Evolutionary conservation across 1,140 invertebrate species (phyloP), one percentile per base, ranked within the genome.

Genomic region (Holotrichia oblita): DNA sequence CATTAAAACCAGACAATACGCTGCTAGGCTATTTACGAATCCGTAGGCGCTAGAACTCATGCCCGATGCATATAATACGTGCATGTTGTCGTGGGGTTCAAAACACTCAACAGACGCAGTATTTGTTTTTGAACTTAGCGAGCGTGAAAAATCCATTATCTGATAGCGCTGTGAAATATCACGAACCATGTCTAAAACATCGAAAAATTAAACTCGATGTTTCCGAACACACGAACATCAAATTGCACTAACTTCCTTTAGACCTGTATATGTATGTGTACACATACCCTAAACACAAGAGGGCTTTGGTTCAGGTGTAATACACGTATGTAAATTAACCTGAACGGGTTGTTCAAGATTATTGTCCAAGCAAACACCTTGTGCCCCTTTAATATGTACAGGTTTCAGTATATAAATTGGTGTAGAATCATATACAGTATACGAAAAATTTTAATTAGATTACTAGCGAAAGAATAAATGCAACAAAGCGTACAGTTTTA

Each of bases 121-220:
- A 69, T 69, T 69, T 69, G 61, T 34, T 69, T 69, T 69, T 69
- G 61, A 69, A 69, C 17, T 69, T 69, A 69, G 61, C 61, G 61
- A 22, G 10, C 61, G 48, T 55, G 61, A 69, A 69, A 34, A 34
- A 69, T 69, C 61, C 61, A 69, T 69, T 69, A 69, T 69, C 20
- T 20, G 61, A 22, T 22, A 22, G 61, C 61, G 17, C 17, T 69
- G 61, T 69, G 61, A 69, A 69, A 69, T 69, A 69, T 69, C 61
- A 69, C 61, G 61, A 34, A 34, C 61, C 22, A 34, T 22, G 27
- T 69, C 61, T 69, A 69, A 69, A 69, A 69, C 61, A 22, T 69
- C 61, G 61, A 69, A 69, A 69, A 69, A 69, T 69, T 69, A 69
- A 27, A 22, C 27, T 27, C 61, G 61, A 22, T 27, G 61, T 69